Evolutionary conservation across 2,888 invertebrate species (phyloP), one percentile per base, ranked within the genome.

Genomic region (Eumacrocentrus americanus): DNA sequence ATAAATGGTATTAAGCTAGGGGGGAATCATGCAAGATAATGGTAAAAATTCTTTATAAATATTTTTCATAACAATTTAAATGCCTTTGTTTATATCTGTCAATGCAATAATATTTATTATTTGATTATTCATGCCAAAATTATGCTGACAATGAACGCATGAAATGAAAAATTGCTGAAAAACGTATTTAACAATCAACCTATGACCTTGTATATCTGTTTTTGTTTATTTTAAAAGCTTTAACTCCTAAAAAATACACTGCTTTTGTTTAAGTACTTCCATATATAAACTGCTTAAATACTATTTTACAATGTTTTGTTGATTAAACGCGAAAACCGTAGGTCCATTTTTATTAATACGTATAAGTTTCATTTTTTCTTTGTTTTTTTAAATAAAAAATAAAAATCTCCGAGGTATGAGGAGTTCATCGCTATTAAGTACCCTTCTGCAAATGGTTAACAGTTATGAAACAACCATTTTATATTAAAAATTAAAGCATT

Each of bases 251-350:
- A 60, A 59, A 66, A 37, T 63, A 62, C 55, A 63, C 64, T 46
- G 59, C 51, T 60, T 57, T 62, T 54, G n/a, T 48, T 52, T 53
- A 61, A 61, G 46, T 62, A 62, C 48, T 60, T 65, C 61, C 66
- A 68, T 72, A 64, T 69, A 69, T 73, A 69, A 73, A 71, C 68
- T 73, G 69, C 72, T 77, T 77, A 77, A 70, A 59, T 71, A 72
- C 71, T 77, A 78, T 72, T 66, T 69, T 75, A 75, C 71, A 74
- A 67, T 68, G 64, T 64, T 63, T 67, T 65, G 63, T 68, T 47
- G 29, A 25, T 29, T 37, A 37, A 12, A 67, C 63, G 63, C 63
- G 68, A 71, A 46, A 40, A 53, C 54, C 25, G 52, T 42, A 54
- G 0, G n/a, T n/a, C 25, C 58, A 48, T 62, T 18, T 58, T 40